Base-by-base conservation (phyloP, 2,888 invertebrate genomes). In the Dicranocentrus wangi region DNA sequence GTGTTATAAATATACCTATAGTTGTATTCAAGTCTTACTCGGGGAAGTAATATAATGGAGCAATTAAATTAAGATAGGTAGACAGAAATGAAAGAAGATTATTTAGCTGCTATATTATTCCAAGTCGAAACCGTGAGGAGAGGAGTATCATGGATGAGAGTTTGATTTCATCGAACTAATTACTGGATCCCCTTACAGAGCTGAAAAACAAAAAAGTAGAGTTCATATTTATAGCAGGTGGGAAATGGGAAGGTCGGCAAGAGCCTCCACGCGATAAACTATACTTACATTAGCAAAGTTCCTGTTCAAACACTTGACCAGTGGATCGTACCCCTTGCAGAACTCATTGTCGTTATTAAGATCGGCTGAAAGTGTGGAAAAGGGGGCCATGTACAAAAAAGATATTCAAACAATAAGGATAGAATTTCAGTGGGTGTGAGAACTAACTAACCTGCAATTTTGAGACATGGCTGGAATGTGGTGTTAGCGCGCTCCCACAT, bases 271-370 rank as follows among this genome's bases (percentile, higher is more conserved):
- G n/a, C n/a, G n/a, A n/a, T n/a, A n/a, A n/a, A n/a, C n/a, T n/a
- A n/a, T 47, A 55, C 75, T 82, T 70, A 79, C 82, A 51, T 78
- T 82, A 25, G 73, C 47, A 27, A 75, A 82, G 55, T 82, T 82
- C 8, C 76, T 17, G 21, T 72, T 77, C 15, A 84, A 63, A 53
- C 86, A 86, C 58, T 83, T 86, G 1, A 85, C 55, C 7, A 86
- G 42, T 15, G 85, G 84, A 47, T 83, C 81, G 69, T 86, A 86
- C 27, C 82, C 47, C 23, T 82, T 82, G 60, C 84, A 85, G 17
- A 70, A 79, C 47, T 82, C 84, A 25, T 85, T 84, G 25, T 8
- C 55, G 19, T 61, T 43, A 32, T 42, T 71, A 43, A 61, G 25
- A 3, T 21, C 32, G 47, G 8, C 28, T 25, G 17, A n/a, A n/a